Conservation (phyloP, 2,888 invertebrate genomes). For the Steromphala cineraria region DNA sequence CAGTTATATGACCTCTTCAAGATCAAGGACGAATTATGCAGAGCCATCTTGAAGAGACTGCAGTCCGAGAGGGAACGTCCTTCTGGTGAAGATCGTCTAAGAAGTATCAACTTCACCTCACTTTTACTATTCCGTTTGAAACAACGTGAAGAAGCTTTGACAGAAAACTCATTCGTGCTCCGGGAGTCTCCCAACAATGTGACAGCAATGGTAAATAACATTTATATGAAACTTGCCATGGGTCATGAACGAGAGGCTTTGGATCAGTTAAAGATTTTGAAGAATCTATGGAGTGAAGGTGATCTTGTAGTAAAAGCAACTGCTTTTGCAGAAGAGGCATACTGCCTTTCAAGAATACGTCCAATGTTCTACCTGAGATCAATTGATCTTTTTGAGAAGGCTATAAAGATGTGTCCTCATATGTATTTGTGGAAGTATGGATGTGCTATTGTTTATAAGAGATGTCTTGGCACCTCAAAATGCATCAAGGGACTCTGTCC, state of each 20-base stretch:
- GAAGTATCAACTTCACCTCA: neutral
- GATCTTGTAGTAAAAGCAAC: neutral
- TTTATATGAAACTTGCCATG: neutral
- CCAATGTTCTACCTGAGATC: neutral
- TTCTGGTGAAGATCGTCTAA: neutral
- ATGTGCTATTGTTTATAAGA: neutral
- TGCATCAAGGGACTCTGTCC: neutral
- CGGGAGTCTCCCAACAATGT: neutral
- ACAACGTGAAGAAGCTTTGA: neutral
- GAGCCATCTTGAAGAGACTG: too few species aligned
- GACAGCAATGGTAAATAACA: neutral
- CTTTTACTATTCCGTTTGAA: neutral
- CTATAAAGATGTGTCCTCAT: neutral
- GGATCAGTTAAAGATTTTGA: neutral
- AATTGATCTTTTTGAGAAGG: constrained; percentile 1
- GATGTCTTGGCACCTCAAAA: neutral
- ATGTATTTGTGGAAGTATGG: neutral
- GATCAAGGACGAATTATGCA: too few species aligned
- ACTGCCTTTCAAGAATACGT: neutral
- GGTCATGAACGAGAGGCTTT: neutral
- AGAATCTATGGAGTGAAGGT: neutral
- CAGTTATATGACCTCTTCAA: too few species aligned
- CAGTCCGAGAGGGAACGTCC: too few species aligned
- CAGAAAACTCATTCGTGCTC: neutral
- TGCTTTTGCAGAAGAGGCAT: neutral